A percentile compares a stretch with the other conserved stretches of the same genome.
These are phyloP conservation scores for Agonopterix alstromeriana DNA, from an alignment of 2,888 invertebrate species.

Conservation along the genomic window DNA sequence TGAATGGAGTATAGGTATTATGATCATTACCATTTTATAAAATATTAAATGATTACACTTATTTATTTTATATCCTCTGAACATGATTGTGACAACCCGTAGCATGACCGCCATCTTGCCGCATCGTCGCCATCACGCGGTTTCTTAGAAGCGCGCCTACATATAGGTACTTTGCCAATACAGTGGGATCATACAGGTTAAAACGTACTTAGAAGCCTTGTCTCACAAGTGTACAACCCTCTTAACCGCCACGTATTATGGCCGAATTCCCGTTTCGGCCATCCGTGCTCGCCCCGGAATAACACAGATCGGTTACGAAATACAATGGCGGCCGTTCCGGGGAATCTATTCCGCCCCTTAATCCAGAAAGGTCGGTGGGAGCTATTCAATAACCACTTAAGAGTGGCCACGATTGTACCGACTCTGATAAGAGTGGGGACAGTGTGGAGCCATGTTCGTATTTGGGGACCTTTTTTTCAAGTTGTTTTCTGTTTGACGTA, in stretches of 20 bases:
- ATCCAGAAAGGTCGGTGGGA: slow-evolving; percentile 64
- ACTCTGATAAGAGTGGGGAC: slow-evolving; percentile 39
- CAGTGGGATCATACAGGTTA: too few relatives aligned
- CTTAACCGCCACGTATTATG: slow-evolving; percentile 7
- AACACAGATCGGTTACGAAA: slow-evolving; percentile 51
- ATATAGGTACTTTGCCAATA: too few relatives aligned
- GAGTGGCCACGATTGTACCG: slow-evolving; percentile 49
- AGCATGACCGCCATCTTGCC: too few relatives aligned
- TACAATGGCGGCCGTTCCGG: slow-evolving; percentile 43
- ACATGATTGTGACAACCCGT: too few relatives aligned
- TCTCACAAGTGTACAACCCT: not conserved
- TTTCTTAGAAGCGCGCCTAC: too few relatives aligned
- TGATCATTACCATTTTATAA: too few relatives aligned
- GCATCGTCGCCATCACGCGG: too few relatives aligned
- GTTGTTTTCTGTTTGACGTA: too few relatives aligned
- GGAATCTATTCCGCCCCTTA: slow-evolving; percentile 52
- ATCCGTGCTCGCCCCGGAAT: slow-evolving; percentile 23
- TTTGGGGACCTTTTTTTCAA: too few relatives aligned
- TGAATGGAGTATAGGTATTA: too few relatives aligned
- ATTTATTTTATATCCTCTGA: too few relatives aligned
- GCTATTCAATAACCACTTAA: slow-evolving; percentile 68
- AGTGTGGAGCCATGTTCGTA: slow-evolving; percentile 6
- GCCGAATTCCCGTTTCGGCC: slow-evolving; percentile 21
- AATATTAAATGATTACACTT: too few relatives aligned
- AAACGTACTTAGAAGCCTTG: not conserved